phyloP scores from a whole-genome alignment of 2,113 vertebrate genomes.

The Nyctibius bracteatus region DNA sequence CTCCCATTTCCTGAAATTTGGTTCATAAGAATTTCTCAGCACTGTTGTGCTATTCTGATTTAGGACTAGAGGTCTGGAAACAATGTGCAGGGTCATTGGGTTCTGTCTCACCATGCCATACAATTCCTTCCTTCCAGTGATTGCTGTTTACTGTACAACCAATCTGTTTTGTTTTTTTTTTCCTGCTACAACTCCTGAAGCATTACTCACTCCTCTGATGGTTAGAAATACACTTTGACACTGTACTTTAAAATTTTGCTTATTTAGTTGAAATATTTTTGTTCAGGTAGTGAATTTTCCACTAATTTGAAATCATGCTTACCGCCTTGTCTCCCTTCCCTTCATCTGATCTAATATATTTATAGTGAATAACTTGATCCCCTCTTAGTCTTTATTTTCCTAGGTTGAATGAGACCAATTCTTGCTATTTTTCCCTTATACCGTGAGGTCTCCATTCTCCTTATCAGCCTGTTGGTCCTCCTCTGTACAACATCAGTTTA shows the following conservation, averaged over 20 bases:
- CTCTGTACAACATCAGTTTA: not conserved
- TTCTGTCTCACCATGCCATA: not conserved
- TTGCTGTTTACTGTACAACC: not conserved
- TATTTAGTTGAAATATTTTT: not conserved
- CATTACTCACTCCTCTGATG: not conserved
- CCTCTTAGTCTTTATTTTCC: not conserved
- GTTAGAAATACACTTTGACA: not conserved
- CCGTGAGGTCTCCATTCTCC: not conserved
- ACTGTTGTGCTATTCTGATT: not conserved
- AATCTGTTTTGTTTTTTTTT: not conserved
- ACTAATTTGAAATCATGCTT: not conserved
- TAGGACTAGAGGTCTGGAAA: not conserved
- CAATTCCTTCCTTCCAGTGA: not conserved
- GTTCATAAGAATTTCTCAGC: not conserved
- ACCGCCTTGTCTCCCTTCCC: not conserved
- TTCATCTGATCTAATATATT: not conserved
- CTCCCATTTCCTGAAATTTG: not conserved
- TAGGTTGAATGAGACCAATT: not conserved
- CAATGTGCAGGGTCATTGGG: accelerated
- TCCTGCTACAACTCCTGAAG: not conserved
- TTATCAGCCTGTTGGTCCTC: not conserved
- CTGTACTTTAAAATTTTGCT: not conserved
- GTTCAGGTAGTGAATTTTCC: not conserved
- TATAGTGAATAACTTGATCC: not conserved
- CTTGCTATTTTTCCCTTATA: not conserved